phyloP scores from a whole-genome alignment of 2,797 vertebrate genomes.

The Leptodactylus fallax region DNA sequence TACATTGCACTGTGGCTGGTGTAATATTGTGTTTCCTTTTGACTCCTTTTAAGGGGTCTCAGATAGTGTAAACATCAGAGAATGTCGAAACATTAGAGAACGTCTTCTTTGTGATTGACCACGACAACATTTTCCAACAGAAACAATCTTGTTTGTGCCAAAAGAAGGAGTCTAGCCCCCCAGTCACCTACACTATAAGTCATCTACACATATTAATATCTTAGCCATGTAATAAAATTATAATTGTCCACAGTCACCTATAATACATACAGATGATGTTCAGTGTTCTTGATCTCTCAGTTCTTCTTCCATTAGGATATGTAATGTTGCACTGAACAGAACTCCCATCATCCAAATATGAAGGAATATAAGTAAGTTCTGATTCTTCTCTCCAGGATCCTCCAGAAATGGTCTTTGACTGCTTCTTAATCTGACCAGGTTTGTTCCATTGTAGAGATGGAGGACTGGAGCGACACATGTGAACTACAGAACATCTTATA shows the following conservation, averaged over 20 bases:
- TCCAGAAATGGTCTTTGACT: neutral
- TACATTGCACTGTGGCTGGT: no score
- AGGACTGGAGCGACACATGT: constrained; percentile 12
- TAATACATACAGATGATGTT: constrained; percentile 41
- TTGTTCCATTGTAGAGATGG: constrained; percentile 31
- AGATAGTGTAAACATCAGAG: no score
- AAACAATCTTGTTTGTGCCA: no score
- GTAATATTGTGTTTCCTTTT: no score
- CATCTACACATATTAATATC: no score
- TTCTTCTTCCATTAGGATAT: neutral
- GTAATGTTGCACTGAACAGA: neutral
- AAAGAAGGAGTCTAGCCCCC: no score
- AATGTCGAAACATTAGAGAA: no score
- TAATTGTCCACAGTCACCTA: neutral
- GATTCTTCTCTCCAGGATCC: constrained; percentile 12
- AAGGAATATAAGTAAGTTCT: neutral
- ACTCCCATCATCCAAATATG: constrained; percentile 8
- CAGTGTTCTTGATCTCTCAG: neutral
- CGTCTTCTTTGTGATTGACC: no score
- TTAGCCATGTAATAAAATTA: no score
- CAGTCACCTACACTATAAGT: no score
- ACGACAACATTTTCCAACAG: no score
- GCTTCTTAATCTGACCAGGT: neutral
- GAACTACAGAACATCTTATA: neutral
- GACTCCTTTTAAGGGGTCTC: no score